A percentile compares a stretch with the other conserved stretches of the same genome.
Evolutionary conservation across 2,113 vertebrate species (phyloP).

Genomic region (Gavia stellata): DNA sequence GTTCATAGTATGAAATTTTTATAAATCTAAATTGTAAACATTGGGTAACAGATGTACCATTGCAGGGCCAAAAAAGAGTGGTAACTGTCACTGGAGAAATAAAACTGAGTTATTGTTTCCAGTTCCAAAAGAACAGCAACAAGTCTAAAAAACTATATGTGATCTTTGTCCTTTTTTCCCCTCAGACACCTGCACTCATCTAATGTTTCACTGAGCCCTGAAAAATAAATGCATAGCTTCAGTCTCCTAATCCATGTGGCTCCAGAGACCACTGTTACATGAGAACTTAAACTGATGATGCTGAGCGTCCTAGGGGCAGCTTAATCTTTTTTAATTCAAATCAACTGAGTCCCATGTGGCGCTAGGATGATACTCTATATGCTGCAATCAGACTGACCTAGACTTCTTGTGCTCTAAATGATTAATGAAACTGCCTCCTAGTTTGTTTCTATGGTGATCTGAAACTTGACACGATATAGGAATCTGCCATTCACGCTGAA

Average conservation of each 20-base stretch:
- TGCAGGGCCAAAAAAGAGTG: constrained; percentile 77
- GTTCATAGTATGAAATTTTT: constrained; percentile 56
- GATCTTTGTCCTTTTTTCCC: constrained; percentile 77
- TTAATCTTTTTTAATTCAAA: constrained; percentile 97
- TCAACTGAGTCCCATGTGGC: constrained; percentile 90
- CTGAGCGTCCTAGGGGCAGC: constrained; percentile 84
- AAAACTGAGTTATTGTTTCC: constrained; percentile 91
- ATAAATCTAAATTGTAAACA: constrained; percentile 74
- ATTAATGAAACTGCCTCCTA: constrained; percentile 99
- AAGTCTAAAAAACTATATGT: constrained; percentile 76
- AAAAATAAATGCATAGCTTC: constrained; percentile 97
- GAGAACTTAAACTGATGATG: constrained; percentile 93
- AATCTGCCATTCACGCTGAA: constrained; percentile 89
- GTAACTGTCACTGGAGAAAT: constrained; percentile 84
- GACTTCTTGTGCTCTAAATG: constrained; percentile 98
- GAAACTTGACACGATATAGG: constrained; percentile 96
- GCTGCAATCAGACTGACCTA: constrained; percentile 99
- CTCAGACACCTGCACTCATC: constrained; percentile 95
- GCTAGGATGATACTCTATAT: constrained; percentile 98
- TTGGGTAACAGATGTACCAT: constrained; percentile 74
- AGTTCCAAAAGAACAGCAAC: constrained; percentile 85
- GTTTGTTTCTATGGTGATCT: constrained; percentile 95
- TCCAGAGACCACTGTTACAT: constrained; percentile 96
- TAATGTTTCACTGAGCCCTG: constrained; percentile 94
- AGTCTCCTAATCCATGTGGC: constrained; percentile 99